Evolutionary conservation across 2,113 vertebrate species (phyloP), one percentile per base, ranked within the genome.

Genomic region (Pheucticus melanocephalus): DNA sequence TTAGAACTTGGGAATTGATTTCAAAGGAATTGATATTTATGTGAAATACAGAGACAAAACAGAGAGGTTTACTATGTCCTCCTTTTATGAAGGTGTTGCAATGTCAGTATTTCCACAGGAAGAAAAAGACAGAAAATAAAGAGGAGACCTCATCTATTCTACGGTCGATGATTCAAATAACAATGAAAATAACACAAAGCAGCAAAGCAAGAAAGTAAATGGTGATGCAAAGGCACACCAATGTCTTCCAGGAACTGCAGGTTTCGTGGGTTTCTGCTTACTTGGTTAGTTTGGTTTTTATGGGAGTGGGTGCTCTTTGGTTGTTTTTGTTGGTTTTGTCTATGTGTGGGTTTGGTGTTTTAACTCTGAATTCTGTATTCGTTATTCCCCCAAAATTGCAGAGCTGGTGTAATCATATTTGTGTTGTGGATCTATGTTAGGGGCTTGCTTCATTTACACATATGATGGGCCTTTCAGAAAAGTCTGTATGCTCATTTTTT

Each of bases 291-390:
- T 51, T 42, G 24, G 4, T 25, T 47, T 72, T 65, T 37, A 44
- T 23, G 15, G 8, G 18, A 31, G 6, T 6, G 4, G 3, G 4
- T 30, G 7, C 2, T 10, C 11, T 19, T n/a, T 31, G 6, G 6
- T 3, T 54, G 5, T 6, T 18, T 35, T 33, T 37, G 4, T 6
- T 33, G 10, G 4, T 11, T 59, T 66, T 66, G 5, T 44, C 5
- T 37, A 10, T 50, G 5, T 53, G 13, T 51, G 10, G 10, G 19
- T 82, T 51, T 28, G 19, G 0, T 1, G 25, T 40, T 59, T 27
- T 50, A 35, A 21, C 7, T 3, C 3, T 60, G 2, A 30, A 23
- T 61, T 73, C 22, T 57, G 2, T 6, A 13, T 65, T 70, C 24
- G 70, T 82, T 57, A 57, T 30, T 22, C 0, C 1, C 1, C 8